Conservation (phyloP, 1,140 invertebrate species). For the Helicoverpa armigera region DNA sequence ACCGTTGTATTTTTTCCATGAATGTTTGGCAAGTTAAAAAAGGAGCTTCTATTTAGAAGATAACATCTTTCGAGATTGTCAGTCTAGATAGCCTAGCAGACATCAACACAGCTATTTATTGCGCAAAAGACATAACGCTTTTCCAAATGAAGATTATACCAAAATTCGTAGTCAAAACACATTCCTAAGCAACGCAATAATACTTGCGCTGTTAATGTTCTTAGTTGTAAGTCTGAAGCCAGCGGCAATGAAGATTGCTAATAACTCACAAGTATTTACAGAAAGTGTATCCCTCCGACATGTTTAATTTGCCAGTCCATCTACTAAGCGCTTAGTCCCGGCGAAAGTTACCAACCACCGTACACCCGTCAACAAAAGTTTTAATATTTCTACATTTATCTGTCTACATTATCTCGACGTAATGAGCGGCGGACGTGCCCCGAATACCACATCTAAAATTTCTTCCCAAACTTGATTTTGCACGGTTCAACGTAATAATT, state of each 20-base stretch:
- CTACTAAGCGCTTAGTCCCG: conserved; percentile 2
- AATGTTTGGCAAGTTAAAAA: not conserved
- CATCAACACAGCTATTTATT: no score
- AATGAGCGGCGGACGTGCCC: conserved; percentile 17
- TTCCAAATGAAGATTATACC: no score
- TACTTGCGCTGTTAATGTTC: not conserved
- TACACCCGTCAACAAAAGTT: conserved; percentile 22
- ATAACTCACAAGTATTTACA: conserved; percentile 21
- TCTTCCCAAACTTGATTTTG: conserved; percentile 28
- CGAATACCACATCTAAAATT: conserved; percentile 16
- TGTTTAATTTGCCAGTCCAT: conserved; percentile 12
- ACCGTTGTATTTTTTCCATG: not conserved
- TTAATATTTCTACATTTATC: conserved; percentile 32
- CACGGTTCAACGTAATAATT: conserved; percentile 25
- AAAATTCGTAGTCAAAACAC: no score
- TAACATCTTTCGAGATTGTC: not conserved
- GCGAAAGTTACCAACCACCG: conserved; percentile 14
- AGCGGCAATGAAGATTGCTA: not conserved
- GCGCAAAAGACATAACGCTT: no score
- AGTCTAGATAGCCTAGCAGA: not conserved
- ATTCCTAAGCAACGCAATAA: not conserved
- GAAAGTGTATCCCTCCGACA: conserved; percentile 11
- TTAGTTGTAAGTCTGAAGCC: not conserved
- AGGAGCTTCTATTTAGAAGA: not conserved
- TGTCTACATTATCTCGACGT: conserved; percentile 2